These are phyloP conservation scores for Heteromyza rotundicornis DNA, from an alignment of 2,888 invertebrate genomes.

Conservation along the genomic window DNA sequence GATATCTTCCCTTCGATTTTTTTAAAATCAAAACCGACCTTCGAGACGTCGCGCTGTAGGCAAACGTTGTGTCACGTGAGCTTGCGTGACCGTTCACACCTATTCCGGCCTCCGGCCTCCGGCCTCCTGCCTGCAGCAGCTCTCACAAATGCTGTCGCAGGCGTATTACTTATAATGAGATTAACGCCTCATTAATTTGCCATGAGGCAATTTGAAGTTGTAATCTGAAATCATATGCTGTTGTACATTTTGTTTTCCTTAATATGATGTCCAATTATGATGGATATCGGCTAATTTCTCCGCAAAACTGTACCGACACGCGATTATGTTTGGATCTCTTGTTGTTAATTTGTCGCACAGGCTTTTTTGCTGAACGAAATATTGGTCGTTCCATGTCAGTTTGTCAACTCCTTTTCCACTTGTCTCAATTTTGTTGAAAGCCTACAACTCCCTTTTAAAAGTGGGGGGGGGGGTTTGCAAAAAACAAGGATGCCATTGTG, in stretches of 20 bases:
- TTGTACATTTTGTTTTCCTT: constrained; percentile 31
- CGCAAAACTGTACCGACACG: constrained; percentile 43
- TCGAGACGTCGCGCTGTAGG: too few species aligned
- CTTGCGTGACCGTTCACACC: constrained; percentile 29
- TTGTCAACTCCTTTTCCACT: too few species aligned
- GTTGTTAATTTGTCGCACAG: too few species aligned
- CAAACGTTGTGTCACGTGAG: constrained; percentile 28
- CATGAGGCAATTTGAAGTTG: not conserved
- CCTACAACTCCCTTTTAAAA: too few species aligned
- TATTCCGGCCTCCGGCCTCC: constrained; percentile 8
- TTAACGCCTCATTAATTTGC: constrained; percentile 31
- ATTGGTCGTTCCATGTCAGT: too few species aligned
- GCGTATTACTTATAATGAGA: constrained; percentile 27
- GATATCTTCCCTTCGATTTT: too few species aligned
- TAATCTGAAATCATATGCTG: constrained; percentile 13
- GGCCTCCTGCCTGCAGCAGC: too few species aligned
- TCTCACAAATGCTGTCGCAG: not conserved
- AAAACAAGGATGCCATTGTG: too few species aligned
- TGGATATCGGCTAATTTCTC: constrained; percentile 37
- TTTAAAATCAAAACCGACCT: too few species aligned
- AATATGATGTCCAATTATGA: constrained; percentile 52
- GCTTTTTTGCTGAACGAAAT: too few species aligned
- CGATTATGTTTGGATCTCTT: constrained; percentile 15
- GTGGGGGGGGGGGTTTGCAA: too few species aligned
- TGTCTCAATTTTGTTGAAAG: too few species aligned